These are phyloP conservation scores for Drosophila emarginata DNA, from an alignment of 2,888 invertebrate genomes.

Conservation along the genomic window DNA sequence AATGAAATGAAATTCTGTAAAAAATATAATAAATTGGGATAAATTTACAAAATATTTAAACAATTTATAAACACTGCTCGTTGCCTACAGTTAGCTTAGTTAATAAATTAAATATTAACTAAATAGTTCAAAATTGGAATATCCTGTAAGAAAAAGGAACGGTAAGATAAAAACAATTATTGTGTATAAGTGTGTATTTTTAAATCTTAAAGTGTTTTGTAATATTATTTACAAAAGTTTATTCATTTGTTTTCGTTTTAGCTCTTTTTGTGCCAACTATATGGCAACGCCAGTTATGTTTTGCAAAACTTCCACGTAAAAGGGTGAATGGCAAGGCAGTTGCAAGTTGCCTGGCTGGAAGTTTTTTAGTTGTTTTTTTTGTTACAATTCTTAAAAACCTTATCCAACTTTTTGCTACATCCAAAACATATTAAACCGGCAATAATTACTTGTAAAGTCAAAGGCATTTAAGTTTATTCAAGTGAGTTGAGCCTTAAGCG, in stretches of 20 bases:
- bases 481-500: neutral
- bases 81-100: no score
- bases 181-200: no score
- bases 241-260: neutral
- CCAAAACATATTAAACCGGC: neutral
- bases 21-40: no score
- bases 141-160: no score
- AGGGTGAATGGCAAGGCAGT: constrained; percentile 27
- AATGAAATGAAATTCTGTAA: no score
- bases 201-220: no score
- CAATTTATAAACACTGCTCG: no score
- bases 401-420: constrained; percentile 3
- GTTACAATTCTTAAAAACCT: neutral
- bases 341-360: constrained; percentile 39
- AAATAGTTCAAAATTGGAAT: no score
- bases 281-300: neutral
- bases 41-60: no score
- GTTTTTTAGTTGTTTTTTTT: constrained; percentile 29
- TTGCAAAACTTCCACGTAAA: constrained; percentile 14
- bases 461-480: neutral
- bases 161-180: no score
- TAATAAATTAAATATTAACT: no score
- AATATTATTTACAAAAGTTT: no score
- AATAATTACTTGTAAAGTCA: neutral
- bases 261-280: neutral